Percentiles rank a stretch among this genome's conserved stretches.
phyloP scores from a whole-genome alignment of 2,113 vertebrate genomes.

The Strix aluco region DNA sequence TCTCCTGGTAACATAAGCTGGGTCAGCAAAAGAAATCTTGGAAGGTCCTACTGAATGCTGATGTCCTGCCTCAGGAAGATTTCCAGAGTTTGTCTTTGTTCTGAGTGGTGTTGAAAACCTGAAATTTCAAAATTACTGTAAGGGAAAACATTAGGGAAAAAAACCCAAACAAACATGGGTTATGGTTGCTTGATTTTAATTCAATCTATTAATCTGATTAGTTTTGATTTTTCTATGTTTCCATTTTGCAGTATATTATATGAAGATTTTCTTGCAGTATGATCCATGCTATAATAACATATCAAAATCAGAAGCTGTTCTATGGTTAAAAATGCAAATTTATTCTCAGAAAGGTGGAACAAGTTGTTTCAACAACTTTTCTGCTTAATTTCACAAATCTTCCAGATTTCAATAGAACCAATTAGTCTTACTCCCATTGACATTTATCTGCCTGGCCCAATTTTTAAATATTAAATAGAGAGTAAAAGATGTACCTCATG shows the following conservation, averaged over 20 bases:
- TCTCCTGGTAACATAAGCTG: background rate
- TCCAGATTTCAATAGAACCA: background rate
- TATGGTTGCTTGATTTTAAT: background rate
- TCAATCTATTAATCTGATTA: background rate
- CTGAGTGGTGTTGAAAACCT: background rate
- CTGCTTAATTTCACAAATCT: background rate
- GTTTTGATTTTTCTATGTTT: background rate
- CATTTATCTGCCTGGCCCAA: background rate
- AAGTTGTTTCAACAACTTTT: background rate
- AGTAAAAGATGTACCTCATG: background rate
- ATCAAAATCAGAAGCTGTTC: background rate
- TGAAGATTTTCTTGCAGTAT: background rate
- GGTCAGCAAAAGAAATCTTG: background rate
- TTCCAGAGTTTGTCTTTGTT: background rate
- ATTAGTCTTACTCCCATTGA: background rate
- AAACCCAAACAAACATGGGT: background rate
- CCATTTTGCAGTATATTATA: background rate
- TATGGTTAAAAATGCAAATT: background rate
- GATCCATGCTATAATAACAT: background rate
- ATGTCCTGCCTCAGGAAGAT: background rate
- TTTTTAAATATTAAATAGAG: background rate
- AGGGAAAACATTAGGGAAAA: background rate
- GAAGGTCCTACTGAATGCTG: background rate
- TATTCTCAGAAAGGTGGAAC: background rate
- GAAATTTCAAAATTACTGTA: background rate